A percentile compares a stretch with the other conserved stretches of the same genome.
Conservation (phyloP, 2,113 vertebrate species). For the Passer domesticus region DNA sequence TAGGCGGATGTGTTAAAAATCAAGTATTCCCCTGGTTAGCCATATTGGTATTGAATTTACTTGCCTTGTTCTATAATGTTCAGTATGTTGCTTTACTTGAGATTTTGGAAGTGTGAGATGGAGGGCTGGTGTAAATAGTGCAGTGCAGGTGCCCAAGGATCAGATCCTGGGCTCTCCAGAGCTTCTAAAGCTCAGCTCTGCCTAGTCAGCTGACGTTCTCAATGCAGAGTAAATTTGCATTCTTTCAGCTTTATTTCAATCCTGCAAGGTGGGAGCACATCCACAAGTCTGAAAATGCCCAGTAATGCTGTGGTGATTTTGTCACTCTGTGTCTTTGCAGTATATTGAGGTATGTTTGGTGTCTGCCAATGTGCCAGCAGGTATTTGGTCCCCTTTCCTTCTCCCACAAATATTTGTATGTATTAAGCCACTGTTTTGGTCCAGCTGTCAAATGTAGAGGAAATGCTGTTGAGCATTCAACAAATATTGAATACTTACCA, state of each 20-base stretch:
- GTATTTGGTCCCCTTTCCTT: background rate
- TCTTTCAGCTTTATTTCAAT: background rate
- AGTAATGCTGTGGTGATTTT: background rate
- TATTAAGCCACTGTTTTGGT: background rate
- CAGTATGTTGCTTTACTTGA: background rate
- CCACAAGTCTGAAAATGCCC: background rate
- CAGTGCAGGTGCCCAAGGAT: background rate
- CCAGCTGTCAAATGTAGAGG: background rate
- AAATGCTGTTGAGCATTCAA: background rate
- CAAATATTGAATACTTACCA: background rate
- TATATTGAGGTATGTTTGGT: background rate
- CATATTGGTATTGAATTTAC: background rate
- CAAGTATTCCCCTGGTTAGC: background rate
- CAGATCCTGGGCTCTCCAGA: background rate
- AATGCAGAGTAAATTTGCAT: background rate
- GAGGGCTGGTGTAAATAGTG: background rate
- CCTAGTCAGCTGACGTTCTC: background rate
- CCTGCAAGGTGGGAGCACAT: background rate
- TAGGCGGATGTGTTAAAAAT: background rate
- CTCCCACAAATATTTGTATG: background rate
- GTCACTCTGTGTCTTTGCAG: background rate
- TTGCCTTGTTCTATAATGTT: fast-evolving
- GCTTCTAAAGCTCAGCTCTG: background rate
- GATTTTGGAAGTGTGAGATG: background rate
- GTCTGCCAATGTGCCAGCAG: background rate